phyloP scores from a whole-genome alignment of 1,140 invertebrate species.

The Drosophila orosa region DNA sequence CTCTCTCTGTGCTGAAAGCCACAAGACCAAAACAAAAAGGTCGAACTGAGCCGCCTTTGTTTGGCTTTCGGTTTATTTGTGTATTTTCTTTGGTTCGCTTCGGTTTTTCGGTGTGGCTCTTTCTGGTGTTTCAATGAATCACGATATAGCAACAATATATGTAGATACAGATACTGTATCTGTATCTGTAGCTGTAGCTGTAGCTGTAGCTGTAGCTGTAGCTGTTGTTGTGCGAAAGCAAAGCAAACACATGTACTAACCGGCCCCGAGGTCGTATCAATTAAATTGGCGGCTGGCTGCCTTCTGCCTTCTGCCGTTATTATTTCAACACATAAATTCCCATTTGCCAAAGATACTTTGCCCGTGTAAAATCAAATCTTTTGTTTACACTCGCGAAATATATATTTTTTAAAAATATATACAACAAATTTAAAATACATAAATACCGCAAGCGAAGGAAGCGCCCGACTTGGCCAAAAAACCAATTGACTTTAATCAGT shows the following conservation, averaged over 20 bases:
- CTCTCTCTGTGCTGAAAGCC: constrained; percentile 1
- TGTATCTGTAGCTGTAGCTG: constrained; percentile 6
- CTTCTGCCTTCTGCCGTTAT: constrained; percentile 18
- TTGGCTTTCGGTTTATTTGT: constrained; percentile 46
- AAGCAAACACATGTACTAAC: constrained; percentile 41
- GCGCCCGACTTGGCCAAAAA: constrained; percentile 21
- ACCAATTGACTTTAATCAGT: constrained; percentile 32
- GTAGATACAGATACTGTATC: constrained; percentile 32
- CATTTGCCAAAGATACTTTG: constrained; percentile 15
- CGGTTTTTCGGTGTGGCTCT: constrained; percentile 12
- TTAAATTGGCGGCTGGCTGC: constrained; percentile 37
- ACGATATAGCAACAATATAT: constrained; percentile 25
- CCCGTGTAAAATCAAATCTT: constrained; percentile 1
- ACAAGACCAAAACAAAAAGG: constrained; percentile 49
- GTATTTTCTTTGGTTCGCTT: constrained; percentile 33
- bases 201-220: background rate
- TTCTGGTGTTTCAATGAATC: constrained; percentile 44
- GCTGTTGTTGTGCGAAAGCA: constrained; percentile 21
- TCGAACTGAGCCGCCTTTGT: constrained; percentile 62
- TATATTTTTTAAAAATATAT: background rate
- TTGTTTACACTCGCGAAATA: background rate
- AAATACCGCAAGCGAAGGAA: constrained; percentile 4
- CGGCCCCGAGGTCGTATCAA: constrained; percentile 59
- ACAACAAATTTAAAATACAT: constrained; percentile 17
- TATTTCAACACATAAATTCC: constrained; percentile 41